Base-by-base conservation (phyloP, 2,888 invertebrate genomes). In the Muschampia plurimacula region DNA sequence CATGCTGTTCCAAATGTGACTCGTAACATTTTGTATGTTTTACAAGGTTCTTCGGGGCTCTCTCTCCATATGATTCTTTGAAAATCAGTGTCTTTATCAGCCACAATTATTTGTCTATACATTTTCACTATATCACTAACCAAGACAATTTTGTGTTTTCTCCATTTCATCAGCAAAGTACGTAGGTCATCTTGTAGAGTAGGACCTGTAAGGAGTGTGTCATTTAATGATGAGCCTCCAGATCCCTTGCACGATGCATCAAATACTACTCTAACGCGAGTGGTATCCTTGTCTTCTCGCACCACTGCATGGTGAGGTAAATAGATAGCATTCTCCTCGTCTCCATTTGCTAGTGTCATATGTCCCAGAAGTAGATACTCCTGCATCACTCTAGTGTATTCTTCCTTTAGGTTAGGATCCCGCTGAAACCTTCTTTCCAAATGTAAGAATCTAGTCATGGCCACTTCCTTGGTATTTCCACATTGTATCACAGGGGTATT, bases 1-100 rank as follows among this genome's bases (percentile, higher is more conserved):
- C 55, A 55, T 55, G 55, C 55, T 0, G 55, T 22, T 22, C 22
- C 55, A 22, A 55, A 55, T 22, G 52, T 55, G 8, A 55, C 55
- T 10, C 55, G 55, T 22, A 55, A 55, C 55, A 55, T 55, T 55
- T 55, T 22, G 55, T 55, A 55, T 55, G 55, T 9, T 22, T 15
- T 22, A 22, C 2, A 55, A 9, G 22, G 55, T 9, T 22, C 55
- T 10, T 55, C 22, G 3, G 55, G 9, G 8, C 9, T 22, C 22
- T 55, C 55, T 55, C 55, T 55, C 55, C 55, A 55, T 5, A 55
- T 55, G 15, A 55, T 55, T 55, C 55, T 55, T 55, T 55, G 55
- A 22, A 55, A 55, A 22, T 55, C 55, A 9, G 55, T 55, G 9
- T 55, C 22, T 10, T 55, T 55, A 9, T 55, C 4, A 9, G 22